These are phyloP conservation scores for Notoglanidium macrostoma DNA, from an alignment of 2,797 vertebrate genomes.

Conservation along the genomic window DNA sequence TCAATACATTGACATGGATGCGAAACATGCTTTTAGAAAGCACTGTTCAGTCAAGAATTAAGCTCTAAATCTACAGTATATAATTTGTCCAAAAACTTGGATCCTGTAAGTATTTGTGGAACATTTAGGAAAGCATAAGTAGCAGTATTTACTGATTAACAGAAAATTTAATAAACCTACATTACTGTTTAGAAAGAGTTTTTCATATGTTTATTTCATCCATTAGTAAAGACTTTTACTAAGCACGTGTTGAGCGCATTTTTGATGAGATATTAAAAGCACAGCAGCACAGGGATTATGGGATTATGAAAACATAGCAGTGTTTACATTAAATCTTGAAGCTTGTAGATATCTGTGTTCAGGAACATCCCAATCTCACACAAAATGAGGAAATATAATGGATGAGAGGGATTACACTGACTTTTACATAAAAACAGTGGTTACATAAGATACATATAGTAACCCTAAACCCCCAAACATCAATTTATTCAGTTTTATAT, in stretches of 20 bases:
- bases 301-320: neutral
- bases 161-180: neutral
- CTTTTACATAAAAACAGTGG: neutral
- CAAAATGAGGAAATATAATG: neutral
- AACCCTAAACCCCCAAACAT: neutral
- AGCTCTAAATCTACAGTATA: neutral
- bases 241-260: neutral
- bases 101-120: too few relatives aligned
- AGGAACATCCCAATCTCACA: neutral
- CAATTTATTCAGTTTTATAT: neutral
- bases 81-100: neutral
- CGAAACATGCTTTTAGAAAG: neutral
- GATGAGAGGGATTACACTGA: neutral
- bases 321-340: neutral
- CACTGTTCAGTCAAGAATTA: neutral
- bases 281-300: neutral
- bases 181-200: neutral
- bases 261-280: conserved; percentile 7
- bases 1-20: neutral
- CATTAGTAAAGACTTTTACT: neutral
- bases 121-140: neutral
- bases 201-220: neutral
- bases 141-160: neutral
- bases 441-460: neutral
- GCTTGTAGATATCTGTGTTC: neutral